Evolutionary conservation across 1,140 invertebrate genomes (phyloP).

Genomic region (Heliothis virescens): DNA sequence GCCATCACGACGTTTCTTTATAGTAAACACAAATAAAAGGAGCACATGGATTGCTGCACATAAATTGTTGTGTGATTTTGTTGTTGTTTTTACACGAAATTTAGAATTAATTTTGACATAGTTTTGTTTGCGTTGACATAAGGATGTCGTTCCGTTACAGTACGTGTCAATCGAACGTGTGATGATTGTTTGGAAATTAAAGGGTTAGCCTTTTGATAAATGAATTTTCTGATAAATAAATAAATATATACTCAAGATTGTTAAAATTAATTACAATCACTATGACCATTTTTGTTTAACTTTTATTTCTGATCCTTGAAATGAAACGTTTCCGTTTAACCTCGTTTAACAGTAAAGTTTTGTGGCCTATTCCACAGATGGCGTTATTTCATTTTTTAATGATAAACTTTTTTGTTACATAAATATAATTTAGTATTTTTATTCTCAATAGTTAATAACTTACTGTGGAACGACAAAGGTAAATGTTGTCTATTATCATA

Average conservation of each 20-base stretch:
- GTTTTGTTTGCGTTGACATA: constrained; percentile 84
- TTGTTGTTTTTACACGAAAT: constrained; percentile 81
- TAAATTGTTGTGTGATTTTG: constrained; percentile 66
- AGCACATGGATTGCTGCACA: constrained; percentile 72
- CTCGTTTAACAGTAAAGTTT: neutral
- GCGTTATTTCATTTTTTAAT: neutral
- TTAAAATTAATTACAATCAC: too few species aligned
- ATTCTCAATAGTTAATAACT: too few species aligned
- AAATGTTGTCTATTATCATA: too few species aligned
- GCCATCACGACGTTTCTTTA: constrained; percentile 70
- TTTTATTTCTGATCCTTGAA: neutral
- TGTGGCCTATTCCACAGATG: neutral
- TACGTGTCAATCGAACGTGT: constrained; percentile 28
- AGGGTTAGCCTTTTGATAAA: neutral
- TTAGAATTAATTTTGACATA: constrained; percentile 83
- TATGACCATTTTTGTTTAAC: neutral
- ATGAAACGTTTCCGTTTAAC: constrained; percentile 6
- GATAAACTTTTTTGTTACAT: too few species aligned
- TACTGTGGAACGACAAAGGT: too few species aligned
- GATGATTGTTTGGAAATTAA: neutral
- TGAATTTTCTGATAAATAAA: too few species aligned
- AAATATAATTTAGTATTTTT: too few species aligned
- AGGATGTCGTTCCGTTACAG: constrained; percentile 57
- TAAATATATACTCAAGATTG: too few species aligned
- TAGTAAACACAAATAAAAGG: constrained; percentile 60